Evolutionary conservation across 2,888 invertebrate species (phyloP).

Genomic region (Liopterus haemorrhoidalis): DNA sequence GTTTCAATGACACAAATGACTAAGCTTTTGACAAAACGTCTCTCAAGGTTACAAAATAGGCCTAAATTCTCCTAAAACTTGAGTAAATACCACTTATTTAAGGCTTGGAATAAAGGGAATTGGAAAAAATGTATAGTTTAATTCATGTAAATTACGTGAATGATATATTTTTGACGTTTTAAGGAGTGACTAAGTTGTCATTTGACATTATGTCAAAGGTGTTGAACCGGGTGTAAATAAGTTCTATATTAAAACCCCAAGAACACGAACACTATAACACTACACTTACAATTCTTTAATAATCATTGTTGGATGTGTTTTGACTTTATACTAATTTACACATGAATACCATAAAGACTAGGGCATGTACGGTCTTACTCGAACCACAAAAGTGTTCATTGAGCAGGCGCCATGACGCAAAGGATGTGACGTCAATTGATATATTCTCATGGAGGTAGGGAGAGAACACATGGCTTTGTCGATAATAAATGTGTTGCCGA

Average conservation of each 20-base stretch:
- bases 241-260: constrained; percentile 41
- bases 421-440: constrained; percentile 59
- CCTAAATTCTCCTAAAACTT: constrained; percentile 2
- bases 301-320: constrained; percentile 54
- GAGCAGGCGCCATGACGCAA: constrained; percentile 62
- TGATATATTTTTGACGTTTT: constrained; percentile 2
- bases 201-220: background rate
- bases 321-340: constrained; percentile 36
- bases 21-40: no score
- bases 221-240: constrained; percentile 7
- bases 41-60: no score
- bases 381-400: constrained; percentile 34
- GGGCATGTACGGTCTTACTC: constrained; percentile 11
- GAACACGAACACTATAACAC: no score
- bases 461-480: no score
- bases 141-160: background rate
- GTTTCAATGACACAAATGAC: no score
- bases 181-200: background rate
- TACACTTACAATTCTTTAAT: constrained; percentile 70
- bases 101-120: constrained; percentile 9
- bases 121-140: background rate
- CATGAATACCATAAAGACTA: constrained; percentile 34
- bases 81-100: background rate
- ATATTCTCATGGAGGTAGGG: no score
- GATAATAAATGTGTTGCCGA: no score